Percentiles rank a stretch among this genome's conserved stretches.
phyloP scores from a whole-genome alignment of 1,140 invertebrate genomes.

The Rhagoletis zephyria region DNA sequence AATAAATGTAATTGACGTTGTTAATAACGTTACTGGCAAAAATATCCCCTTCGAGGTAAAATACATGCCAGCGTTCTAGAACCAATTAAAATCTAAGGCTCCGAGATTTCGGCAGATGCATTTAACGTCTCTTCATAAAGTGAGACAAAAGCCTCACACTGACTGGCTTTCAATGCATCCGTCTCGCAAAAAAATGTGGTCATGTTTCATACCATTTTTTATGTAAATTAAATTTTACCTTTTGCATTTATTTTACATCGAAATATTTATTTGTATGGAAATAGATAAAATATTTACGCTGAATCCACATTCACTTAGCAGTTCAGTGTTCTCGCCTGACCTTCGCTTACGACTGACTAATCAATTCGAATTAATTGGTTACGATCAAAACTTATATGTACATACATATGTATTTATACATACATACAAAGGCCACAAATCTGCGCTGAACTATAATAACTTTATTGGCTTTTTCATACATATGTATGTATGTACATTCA shows the following conservation, averaged over 20 bases:
- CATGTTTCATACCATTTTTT: too few relatives aligned
- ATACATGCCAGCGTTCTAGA: too few relatives aligned
- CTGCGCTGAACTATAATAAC: neutral
- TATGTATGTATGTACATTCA: neutral
- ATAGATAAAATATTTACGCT: neutral
- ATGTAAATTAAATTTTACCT: neutral
- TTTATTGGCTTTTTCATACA: neutral
- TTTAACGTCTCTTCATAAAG: too few relatives aligned
- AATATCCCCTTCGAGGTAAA: too few relatives aligned
- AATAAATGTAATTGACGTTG: too few relatives aligned
- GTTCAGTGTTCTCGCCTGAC: constrained; percentile 14
- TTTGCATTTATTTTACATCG: neutral
- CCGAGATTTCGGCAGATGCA: too few relatives aligned
- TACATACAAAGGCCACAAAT: constrained; percentile 9
- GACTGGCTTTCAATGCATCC: too few relatives aligned
- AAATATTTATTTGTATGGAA: neutral
- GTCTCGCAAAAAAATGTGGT: too few relatives aligned
- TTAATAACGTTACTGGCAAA: too few relatives aligned
- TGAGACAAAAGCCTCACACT: too few relatives aligned
- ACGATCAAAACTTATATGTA: constrained; percentile 14
- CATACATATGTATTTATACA: too few relatives aligned
- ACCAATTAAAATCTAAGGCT: too few relatives aligned
- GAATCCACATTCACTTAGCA: neutral
- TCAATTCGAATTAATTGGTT: constrained; percentile 41
- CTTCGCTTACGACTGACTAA: neutral